Conservation (phyloP, 2,113 vertebrate species). For the Macquaria ambigua region DNA sequence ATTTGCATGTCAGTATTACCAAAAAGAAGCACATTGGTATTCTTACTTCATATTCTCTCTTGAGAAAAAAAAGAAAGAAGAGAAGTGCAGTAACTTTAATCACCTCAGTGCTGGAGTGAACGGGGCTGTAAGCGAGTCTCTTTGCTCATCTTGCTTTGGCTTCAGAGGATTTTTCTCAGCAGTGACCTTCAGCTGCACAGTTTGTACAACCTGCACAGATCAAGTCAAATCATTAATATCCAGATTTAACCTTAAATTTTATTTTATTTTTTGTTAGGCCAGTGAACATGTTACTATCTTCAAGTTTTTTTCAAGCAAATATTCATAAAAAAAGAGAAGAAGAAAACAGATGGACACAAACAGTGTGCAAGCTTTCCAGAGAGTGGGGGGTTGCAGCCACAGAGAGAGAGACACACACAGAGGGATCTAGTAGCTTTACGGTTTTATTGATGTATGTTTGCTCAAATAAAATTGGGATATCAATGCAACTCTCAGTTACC, state of each 20-base stretch:
- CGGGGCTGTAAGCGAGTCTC: background rate
- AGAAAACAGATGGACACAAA: constrained; percentile 14
- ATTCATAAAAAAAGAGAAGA: background rate
- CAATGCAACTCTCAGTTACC: constrained; percentile 67
- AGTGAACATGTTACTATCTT: background rate
- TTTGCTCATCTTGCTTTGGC: background rate
- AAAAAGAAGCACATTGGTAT: constrained; percentile 2
- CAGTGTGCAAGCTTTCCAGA: constrained; percentile 10
- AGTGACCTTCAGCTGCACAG: constrained; percentile 18
- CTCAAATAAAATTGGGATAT: constrained; percentile 62
- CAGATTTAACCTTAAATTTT: background rate
- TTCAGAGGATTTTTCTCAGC: constrained; percentile 8
- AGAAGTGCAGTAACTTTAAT: constrained; percentile 11
- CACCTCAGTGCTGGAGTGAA: background rate
- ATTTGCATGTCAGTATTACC: background rate
- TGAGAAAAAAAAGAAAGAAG: too few relatives aligned
- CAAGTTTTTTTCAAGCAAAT: background rate
- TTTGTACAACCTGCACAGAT: background rate
- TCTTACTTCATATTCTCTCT: background rate
- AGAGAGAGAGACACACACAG: too few relatives aligned
- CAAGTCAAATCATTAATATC: constrained; percentile 19
- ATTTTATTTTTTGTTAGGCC: background rate
- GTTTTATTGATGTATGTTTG: constrained; percentile 60
- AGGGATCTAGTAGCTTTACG: constrained; percentile 30
- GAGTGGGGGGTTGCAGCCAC: background rate